Base-by-base conservation (phyloP, 2,888 invertebrate genomes). In the Actias luna region DNA sequence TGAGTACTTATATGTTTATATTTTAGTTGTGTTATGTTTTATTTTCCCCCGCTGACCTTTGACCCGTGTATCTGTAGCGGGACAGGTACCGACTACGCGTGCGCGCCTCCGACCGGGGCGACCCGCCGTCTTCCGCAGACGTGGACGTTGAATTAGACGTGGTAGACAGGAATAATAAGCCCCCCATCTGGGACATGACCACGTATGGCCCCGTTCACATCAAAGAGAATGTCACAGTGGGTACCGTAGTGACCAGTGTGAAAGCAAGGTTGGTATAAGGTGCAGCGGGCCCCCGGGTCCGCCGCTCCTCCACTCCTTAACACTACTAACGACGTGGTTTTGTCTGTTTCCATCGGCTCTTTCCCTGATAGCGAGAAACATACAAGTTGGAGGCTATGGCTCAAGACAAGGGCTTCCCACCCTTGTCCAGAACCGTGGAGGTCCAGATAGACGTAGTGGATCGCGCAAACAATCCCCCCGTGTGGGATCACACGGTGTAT, bases 371-470 rank as follows among this genome's bases (percentile, higher is more conserved):
- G 98, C 97, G 98, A 94, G 98, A 98, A 95, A 97, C 98, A 90
- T 98, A 98, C 96, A 98, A 97, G 95, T 95, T 99, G 95, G 97
- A 97, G 95, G 98, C 99, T 93, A 98, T 97, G 95, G 99, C 99
- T 93, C 96, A 98, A 95, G 99, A 99, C 95, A 98, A 97, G 95
- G 99, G 99, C 90, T 96, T 95, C 93, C 98, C 98, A 92, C 96
- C 98, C 93, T 95, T 98, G 94, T 97, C 97, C 93, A 96, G 98
- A 94, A 97, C 97, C 92, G 99, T 98, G 94, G 98, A 98, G 94
- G 98, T 99, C 93, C 98, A 98, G 94, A 98, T 99, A 94, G 98
- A 98, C 94, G 98, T 99, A 94, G 98, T 98, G 94, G 98, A 98
- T 94, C 96, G 97, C 94, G 98, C 97, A 87, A 98, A 97, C 96